These are phyloP conservation scores for Chelonoidis abingdonii DNA, from an alignment of 2,113 vertebrate genomes.

Conservation along the genomic window DNA sequence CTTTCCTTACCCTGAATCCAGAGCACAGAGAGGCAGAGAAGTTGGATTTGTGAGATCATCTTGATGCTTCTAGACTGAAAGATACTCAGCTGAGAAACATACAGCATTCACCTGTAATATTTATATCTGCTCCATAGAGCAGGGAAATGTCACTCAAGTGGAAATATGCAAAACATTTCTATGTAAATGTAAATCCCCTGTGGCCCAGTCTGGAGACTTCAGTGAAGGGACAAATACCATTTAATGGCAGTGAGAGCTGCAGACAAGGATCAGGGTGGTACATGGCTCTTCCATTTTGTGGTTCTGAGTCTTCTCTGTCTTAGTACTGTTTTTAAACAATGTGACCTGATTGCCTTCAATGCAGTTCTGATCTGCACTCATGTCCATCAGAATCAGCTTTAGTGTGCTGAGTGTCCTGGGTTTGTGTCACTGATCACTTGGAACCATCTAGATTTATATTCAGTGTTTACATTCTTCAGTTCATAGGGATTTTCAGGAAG, in stretches of 20 bases:
- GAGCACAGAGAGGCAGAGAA: background rate
- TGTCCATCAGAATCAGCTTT: background rate
- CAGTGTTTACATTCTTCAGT: background rate
- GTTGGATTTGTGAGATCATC: background rate
- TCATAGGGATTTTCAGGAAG: background rate
- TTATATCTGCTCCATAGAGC: background rate
- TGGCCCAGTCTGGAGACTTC: background rate
- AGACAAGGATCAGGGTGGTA: accelerated
- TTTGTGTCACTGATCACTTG: background rate
- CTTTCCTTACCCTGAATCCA: background rate
- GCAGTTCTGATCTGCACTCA: background rate
- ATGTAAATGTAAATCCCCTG: background rate
- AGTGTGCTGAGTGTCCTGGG: background rate
- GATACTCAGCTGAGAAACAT: background rate
- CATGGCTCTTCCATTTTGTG: background rate
- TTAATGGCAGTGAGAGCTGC: background rate
- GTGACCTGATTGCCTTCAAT: background rate
- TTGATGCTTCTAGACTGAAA: background rate
- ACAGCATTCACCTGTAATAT: background rate
- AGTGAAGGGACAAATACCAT: background rate
- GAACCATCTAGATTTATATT: background rate
- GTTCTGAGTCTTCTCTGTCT: background rate
- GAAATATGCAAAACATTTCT: background rate
- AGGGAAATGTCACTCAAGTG: background rate
- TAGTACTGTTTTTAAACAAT: background rate